phyloP scores from a whole-genome alignment of 2,888 invertebrate species.

The Prionchulus punctatus region DNA sequence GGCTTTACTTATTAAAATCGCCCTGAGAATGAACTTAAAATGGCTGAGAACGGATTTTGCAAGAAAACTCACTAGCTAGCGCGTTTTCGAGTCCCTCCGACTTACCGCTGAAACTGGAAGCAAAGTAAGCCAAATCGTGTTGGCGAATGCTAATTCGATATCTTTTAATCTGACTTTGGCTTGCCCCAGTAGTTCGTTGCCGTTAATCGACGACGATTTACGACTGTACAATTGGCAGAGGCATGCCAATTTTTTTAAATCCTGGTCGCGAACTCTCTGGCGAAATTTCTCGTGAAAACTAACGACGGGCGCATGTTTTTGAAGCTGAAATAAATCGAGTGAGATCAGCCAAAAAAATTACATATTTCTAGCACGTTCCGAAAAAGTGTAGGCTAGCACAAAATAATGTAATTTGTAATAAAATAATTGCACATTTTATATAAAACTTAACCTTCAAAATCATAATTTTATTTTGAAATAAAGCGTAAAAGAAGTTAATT shows the following conservation, averaged over 20 bases:
- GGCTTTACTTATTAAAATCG: too few relatives aligned
- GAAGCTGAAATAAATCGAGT: not conserved
- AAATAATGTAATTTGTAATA: too few relatives aligned
- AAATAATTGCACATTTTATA: too few relatives aligned
- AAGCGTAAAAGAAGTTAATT: too few relatives aligned
- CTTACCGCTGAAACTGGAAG: too few relatives aligned
- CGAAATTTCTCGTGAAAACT: slow-evolving; percentile 10
- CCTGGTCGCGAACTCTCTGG: slow-evolving; percentile 7
- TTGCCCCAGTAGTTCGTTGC: slow-evolving; percentile 6
- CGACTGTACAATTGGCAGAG: slow-evolving; percentile 11
- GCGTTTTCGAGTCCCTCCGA: too few relatives aligned
- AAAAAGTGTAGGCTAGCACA: too few relatives aligned
- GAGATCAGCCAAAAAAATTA: not conserved
- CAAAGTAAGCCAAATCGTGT: slow-evolving; percentile 10
- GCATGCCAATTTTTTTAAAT: slow-evolving; percentile 6
- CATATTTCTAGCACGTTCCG: not conserved
- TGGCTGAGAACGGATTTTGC: too few relatives aligned
- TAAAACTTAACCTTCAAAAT: too few relatives aligned
- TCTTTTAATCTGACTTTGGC: slow-evolving; percentile 11
- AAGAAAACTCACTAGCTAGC: too few relatives aligned
- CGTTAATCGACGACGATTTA: not conserved
- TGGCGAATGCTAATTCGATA: not conserved
- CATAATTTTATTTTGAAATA: too few relatives aligned
- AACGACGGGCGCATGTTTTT: not conserved
- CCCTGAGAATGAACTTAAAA: too few relatives aligned